Percentiles rank a stretch among this genome's conserved stretches.
Evolutionary conservation across 2,797 vertebrate genomes (phyloP).

Genomic region (Rhinella marina): DNA sequence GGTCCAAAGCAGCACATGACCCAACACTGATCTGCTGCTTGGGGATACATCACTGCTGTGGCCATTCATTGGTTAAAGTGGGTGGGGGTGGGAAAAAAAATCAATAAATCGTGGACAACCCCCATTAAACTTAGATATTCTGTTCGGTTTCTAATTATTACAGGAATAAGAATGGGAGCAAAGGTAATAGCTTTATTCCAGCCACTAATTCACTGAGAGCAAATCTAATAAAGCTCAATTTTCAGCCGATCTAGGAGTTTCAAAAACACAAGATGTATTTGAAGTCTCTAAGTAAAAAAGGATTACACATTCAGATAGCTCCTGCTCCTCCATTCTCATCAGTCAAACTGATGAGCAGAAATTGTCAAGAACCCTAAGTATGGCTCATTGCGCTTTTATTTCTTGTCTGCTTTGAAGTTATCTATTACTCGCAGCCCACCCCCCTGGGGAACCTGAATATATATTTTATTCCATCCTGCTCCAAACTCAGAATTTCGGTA

Average conservation of each 20-base stretch:
- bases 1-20: too few species aligned
- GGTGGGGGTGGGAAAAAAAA: background rate
- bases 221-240: conserved; percentile 34
- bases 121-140: too few species aligned
- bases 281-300: conserved; percentile 57
- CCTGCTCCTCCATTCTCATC: conserved; percentile 61
- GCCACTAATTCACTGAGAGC: background rate
- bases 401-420: conserved; percentile 65
- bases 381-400: conserved; percentile 60
- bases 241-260: conserved; percentile 46
- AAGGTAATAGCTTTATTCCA: conserved; percentile 15
- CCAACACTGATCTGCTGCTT: too few species aligned
- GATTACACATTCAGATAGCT: conserved; percentile 58
- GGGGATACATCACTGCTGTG: too few species aligned
- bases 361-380: conserved; percentile 59
- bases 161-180: too few species aligned
- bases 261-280: conserved; percentile 61
- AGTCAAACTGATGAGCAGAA: conserved; percentile 65
- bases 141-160: too few species aligned
- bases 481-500: conserved; percentile 59
- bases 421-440: conserved; percentile 63
- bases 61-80: too few species aligned
- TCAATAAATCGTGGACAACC: background rate
- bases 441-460: conserved; percentile 62
- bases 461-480: conserved; percentile 62